Percentiles rank a stretch among this genome's conserved stretches.
Evolutionary conservation across 1,140 invertebrate genomes (phyloP).

Genomic region (Mactra quadrangularis): DNA sequence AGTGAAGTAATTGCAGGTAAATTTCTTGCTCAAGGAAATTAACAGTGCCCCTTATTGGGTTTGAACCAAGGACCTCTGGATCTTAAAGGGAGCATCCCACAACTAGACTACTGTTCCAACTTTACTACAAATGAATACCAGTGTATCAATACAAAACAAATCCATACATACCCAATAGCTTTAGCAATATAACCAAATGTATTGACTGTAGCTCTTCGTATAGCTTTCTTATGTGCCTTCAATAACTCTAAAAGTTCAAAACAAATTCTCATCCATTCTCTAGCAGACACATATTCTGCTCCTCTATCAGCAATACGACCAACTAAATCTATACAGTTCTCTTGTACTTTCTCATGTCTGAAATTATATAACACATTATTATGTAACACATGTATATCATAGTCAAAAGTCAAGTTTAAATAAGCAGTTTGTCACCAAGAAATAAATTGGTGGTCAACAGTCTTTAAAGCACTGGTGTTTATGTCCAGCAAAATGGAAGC

Average conservation of each 20-base stretch:
- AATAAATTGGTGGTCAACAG: too few relatives aligned
- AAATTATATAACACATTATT: conserved; percentile 24
- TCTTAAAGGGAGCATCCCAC: too few relatives aligned
- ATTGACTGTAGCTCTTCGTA: conserved; percentile 98
- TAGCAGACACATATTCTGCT: conserved; percentile 99
- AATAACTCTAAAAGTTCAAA: conserved; percentile 99
- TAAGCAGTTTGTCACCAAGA: too few relatives aligned
- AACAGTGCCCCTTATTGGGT: too few relatives aligned
- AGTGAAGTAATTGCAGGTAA: too few relatives aligned
- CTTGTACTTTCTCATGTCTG: conserved; percentile 94
- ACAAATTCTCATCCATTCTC: conserved; percentile 99
- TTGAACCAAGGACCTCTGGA: too few relatives aligned
- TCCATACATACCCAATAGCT: conserved; percentile 96
- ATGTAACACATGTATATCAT: not conserved
- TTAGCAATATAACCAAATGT: conserved; percentile 99
- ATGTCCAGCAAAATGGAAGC: too few relatives aligned
- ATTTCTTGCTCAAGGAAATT: too few relatives aligned
- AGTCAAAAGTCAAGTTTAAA: not conserved
- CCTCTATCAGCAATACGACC: conserved; percentile 99
- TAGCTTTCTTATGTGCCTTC: conserved; percentile 99
- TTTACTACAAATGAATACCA: too few relatives aligned
- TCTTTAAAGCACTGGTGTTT: not conserved
- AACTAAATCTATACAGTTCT: conserved; percentile 99
- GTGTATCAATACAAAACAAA: too few relatives aligned
- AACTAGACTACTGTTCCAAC: too few relatives aligned